Conservation (phyloP, 2,797 vertebrate genomes). For the Halcyon chelicuti region DNA sequence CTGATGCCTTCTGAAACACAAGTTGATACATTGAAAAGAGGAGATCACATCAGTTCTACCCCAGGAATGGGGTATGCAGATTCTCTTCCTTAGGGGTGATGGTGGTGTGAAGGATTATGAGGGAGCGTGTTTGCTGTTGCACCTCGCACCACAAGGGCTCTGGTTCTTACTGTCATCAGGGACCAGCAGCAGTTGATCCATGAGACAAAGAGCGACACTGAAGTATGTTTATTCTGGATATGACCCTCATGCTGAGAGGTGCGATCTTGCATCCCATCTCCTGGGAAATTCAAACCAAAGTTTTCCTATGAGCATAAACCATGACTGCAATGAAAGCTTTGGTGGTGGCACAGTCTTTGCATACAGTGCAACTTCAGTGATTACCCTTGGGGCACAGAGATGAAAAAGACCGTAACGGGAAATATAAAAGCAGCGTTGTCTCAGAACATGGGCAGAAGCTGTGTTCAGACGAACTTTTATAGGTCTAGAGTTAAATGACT, state of each 20-base stretch:
- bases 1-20: neutral
- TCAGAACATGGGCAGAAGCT: neutral
- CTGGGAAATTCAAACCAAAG: neutral
- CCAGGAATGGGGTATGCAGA: neutral
- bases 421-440: neutral
- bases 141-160: neutral
- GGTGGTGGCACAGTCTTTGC: neutral
- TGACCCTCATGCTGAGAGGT: neutral
- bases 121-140: neutral
- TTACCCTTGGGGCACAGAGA: neutral
- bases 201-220: neutral
- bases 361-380: neutral
- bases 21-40: neutral
- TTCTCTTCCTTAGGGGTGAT: neutral
- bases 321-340: neutral
- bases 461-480: neutral
- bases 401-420: neutral
- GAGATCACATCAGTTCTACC: neutral
- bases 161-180: neutral
- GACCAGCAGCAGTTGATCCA: neutral
- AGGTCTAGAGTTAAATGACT: neutral
- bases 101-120: neutral
- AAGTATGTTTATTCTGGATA: neutral
- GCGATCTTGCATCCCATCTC: neutral
- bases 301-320: neutral